Evolutionary conservation across 2,113 vertebrate genomes (phyloP), one percentile per base, ranked within the genome.

Genomic region (Oncorhynchus clarkii): DNA sequence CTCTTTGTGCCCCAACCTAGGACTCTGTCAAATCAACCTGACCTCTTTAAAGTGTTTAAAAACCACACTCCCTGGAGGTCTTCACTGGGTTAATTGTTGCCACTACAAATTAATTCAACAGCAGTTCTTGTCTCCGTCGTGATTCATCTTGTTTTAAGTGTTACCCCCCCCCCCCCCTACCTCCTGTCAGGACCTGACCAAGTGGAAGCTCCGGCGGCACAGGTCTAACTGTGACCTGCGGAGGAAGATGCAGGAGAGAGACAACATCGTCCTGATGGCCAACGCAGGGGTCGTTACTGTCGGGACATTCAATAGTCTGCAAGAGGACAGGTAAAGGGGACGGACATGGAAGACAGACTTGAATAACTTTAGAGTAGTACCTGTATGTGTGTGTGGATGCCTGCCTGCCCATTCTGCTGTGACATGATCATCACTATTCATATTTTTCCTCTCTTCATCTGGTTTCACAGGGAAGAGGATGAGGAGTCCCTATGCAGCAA

Each of bases 201-300:
- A 94, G 92, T 99, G 98, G 98, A 99, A 99, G 88, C 95, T 95
- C 45, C 94, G 98, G 79, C 94, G 93, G 82, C 98, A 95, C 81
- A 85, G 91, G 64, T 97, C 91, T 0, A 54, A 18, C 86, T 95
- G 92, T 1, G 96, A 97, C 78, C 73, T 95, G 67, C 94, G 93
- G 64, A 96, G 90, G 89, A 96, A 94, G 82, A 95, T 94, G 2
- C 94, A 95, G 65, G 96, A 99, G 80, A 89, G 95, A 84, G 95
- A 95, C 83, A 87, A 89, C 70, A 93, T 94, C 51, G 94, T 93
- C 86, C 93, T 93, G 76, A 91, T 89, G 83, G 88, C 88, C 0
- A 92, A 83, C 1, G 81, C 90, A 0, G 91, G 74, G 14, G 90
- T 79, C 76, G 90, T 77, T 75, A 45, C 92, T 78, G 71, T 86